Evolutionary conservation across 1,140 invertebrate species (phyloP), one percentile per base, ranked within the genome.

Genomic region (Anastatus disparis): DNA sequence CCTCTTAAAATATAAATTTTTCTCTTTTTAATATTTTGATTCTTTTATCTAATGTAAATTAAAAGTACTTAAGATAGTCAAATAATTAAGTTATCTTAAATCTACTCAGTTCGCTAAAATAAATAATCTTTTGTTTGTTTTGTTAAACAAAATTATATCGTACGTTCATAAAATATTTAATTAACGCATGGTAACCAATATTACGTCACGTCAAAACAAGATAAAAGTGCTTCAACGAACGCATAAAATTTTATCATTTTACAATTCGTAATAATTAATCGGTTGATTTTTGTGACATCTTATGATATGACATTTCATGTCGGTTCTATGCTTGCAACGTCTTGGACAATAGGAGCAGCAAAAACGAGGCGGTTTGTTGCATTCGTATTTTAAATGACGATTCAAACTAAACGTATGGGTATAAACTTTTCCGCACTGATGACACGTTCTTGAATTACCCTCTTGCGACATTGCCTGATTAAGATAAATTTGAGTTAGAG

Each of bases 381-480:
- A 70, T 26, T 70, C 48, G 68, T 63, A 70, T 31, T 42, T 13
- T 6, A 63, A 38, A n/a, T 70, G 59, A 13, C 50, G 50, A 12
- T 38, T 61, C 15, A 62, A 29, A 6, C 29, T 44, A 24, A 29
- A 52, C 0, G 24, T 10, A 13, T 52, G 46, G 0, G 17, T 31
- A n/a, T 70, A 70, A 12, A 7, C 20, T 20, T 62, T 70, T 2
- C 35, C 38, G 15, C 58, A 55, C 17, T 46, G 15, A 0, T 12
- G 22, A 26, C 58, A 70, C 24, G 12, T 2, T 53, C 15, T 29
- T 24, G 2, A 26, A 29, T 17, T n/a, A 29, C 15, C 7, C 9
- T 29, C 15, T 9, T 7, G 27, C 1, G 4, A n/a, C 1, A 9
- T 15, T n/a, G 29, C 26, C 13, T 35, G 1, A 13, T 9, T 13